A percentile compares a stretch with the other conserved stretches of the same genome.
These are phyloP conservation scores for Eupithecia centaureata DNA, from an alignment of 2,888 invertebrate species.

Conservation along the genomic window DNA sequence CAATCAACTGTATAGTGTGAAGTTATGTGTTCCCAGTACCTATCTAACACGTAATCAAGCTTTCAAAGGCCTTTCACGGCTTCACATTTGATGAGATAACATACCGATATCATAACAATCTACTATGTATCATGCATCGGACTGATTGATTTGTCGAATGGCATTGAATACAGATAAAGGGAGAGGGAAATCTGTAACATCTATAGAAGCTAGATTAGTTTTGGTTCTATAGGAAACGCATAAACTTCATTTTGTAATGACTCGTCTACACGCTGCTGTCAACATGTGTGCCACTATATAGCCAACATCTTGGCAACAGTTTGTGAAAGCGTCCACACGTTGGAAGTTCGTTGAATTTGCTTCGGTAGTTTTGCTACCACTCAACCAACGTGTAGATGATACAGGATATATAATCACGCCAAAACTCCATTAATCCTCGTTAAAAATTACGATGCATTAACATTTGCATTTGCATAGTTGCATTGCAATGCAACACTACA, in stretches of 20 bases:
- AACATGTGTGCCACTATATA: no score
- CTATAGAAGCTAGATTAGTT: background rate
- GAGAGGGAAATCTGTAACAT: background rate
- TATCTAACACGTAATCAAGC: constrained; percentile 16
- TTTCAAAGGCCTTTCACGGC: constrained; percentile 33
- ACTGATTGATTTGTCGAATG: constrained; percentile 50
- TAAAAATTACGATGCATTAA: no score
- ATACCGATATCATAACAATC: constrained; percentile 30
- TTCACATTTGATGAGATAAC: constrained; percentile 34
- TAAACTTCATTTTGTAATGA: background rate
- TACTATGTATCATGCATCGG: constrained; percentile 21
- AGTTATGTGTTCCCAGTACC: constrained; percentile 5
- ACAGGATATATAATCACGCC: no score
- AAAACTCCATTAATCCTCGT: no score
- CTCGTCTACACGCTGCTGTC: no score
- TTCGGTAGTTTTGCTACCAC: no score
- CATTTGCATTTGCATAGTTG: no score
- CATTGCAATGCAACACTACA: no score
- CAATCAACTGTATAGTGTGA: constrained; percentile 12
- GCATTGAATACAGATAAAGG: constrained; percentile 29
- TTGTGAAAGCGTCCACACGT: no score
- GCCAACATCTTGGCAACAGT: no score
- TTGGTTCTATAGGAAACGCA: background rate
- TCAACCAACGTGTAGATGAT: no score
- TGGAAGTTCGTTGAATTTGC: no score